Evolutionary conservation across 1,140 invertebrate species (phyloP).

Genomic region (Steinernema khuongi): DNA sequence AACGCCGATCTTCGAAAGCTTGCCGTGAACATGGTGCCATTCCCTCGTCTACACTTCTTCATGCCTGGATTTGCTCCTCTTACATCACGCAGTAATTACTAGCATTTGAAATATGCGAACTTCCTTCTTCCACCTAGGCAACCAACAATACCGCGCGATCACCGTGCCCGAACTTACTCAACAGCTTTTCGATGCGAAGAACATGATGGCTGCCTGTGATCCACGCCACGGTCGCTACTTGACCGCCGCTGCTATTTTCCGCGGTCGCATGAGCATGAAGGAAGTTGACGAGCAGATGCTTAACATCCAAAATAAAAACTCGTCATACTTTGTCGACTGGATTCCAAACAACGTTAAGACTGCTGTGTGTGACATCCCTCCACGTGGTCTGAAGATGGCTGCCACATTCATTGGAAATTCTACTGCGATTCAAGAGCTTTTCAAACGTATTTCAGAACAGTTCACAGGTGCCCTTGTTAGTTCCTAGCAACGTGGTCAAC

Average conservation of each 20-base stretch:
- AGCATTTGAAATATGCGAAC: not conserved
- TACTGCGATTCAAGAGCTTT: conserved; percentile 74
- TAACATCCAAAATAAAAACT: conserved; percentile 66
- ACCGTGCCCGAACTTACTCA: conserved; percentile 79
- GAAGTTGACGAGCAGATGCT: conserved; percentile 67
- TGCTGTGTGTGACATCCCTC: conserved; percentile 67
- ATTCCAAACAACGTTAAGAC: conserved; percentile 69
- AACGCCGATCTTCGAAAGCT: conserved; percentile 82
- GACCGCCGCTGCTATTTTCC: conserved; percentile 89
- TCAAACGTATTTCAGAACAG: conserved; percentile 72
- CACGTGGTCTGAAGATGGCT: conserved; percentile 64
- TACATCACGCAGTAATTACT: conserved; percentile 67
- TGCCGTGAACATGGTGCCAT: conserved; percentile 95
- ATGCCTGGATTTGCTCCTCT: conserved; percentile 91
- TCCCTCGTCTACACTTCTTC: conserved; percentile 86
- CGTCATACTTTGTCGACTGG: conserved; percentile 69
- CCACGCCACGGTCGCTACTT: conserved; percentile 80
- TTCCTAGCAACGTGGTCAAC: not conserved
- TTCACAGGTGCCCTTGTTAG: conserved; percentile 59
- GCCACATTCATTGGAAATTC: conserved; percentile 64
- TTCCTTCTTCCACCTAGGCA: conserved; percentile 58
- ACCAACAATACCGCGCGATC: conserved; percentile 68
- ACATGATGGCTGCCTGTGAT: conserved; percentile 88
- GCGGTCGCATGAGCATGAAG: conserved; percentile 77
- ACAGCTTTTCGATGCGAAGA: conserved; percentile 72